A percentile compares a stretch with the other conserved stretches of the same genome.
phyloP scores from a whole-genome alignment of 1,140 invertebrate species.

The Agraylea sexmaculata region DNA sequence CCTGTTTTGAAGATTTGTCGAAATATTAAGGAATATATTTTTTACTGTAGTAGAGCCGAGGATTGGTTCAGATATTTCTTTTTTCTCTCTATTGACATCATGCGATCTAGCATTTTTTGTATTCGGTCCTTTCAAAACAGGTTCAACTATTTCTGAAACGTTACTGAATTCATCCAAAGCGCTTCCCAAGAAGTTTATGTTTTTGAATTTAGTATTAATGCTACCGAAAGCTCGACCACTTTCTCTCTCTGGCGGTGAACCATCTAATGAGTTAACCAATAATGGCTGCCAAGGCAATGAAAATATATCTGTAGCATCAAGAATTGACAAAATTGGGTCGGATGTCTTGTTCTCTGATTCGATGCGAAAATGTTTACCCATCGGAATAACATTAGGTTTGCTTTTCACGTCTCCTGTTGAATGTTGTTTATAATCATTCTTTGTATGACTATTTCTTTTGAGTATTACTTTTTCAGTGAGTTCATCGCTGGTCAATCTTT shows the following conservation, averaged over 20 bases:
- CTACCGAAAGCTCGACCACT: conserved; percentile 50
- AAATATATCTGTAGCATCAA: conserved; percentile 33
- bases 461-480: conserved; percentile 13
- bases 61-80: conserved; percentile 49
- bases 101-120: conserved; percentile 38
- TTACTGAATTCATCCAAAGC: conserved; percentile 12
- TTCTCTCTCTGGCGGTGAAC: conserved; percentile 32
- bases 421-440: conserved; percentile 12
- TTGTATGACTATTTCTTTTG: conserved; percentile 13
- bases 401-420: conserved; percentile 4
- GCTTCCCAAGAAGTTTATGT: conserved; percentile 20
- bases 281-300: conserved; percentile 38
- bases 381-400: conserved; percentile 18
- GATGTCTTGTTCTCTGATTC: conserved; percentile 18
- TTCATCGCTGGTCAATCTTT: background rate
- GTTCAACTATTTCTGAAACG: conserved; percentile 54
- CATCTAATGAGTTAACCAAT: conserved; percentile 38
- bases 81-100: conserved; percentile 25
- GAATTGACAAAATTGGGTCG: conserved; percentile 25
- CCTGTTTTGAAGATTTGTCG: conserved; percentile 6
- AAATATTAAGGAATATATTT: conserved; percentile 15
- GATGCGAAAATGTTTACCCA: conserved; percentile 21
- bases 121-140: conserved; percentile 52
- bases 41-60: conserved; percentile 42
- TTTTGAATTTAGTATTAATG: conserved; percentile 39